A percentile compares a stretch with the other conserved stretches of the same genome.
Conservation (phyloP, 1,140 invertebrate species). For the Tetramorium alpestre region DNA sequence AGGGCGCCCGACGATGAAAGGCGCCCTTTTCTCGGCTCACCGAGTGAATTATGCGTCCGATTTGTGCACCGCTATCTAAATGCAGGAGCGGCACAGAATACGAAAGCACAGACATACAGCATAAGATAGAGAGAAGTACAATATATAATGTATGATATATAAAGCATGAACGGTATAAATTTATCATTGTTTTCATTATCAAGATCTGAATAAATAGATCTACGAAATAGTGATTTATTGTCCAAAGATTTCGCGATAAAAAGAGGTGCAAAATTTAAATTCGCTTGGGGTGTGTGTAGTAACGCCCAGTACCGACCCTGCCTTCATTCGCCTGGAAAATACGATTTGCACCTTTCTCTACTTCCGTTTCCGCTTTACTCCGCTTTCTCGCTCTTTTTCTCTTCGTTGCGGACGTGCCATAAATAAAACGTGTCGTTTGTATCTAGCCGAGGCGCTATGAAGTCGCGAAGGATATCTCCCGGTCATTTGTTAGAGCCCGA, state of each 20-base stretch:
- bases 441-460: conserved; percentile 33
- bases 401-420: conserved; percentile 21
- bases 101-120: not conserved
- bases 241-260: not conserved
- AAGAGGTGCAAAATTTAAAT: conserved; percentile 27
- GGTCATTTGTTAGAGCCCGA: conserved; percentile 52
- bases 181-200: conserved; percentile 29
- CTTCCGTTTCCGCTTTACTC: conserved; percentile 34
- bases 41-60: conserved; percentile 65
- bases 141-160: not conserved
- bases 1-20: conserved; percentile 36
- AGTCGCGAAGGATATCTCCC: conserved; percentile 47
- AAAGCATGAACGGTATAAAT: conserved; percentile 20
- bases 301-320: conserved; percentile 12
- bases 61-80: conserved; percentile 56
- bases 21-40: conserved; percentile 50
- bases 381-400: conserved; percentile 42
- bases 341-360: conserved; percentile 60
- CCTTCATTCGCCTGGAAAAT: conserved; percentile 65
- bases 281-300: not conserved
- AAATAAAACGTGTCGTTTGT: conserved; percentile 66
- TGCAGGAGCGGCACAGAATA: not conserved
- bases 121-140: not conserved
- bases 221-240: conserved; percentile 21
- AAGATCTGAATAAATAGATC: conserved; percentile 6